Conservation (phyloP, 2,113 vertebrate genomes). For the Hemicordylus capensis region DNA sequence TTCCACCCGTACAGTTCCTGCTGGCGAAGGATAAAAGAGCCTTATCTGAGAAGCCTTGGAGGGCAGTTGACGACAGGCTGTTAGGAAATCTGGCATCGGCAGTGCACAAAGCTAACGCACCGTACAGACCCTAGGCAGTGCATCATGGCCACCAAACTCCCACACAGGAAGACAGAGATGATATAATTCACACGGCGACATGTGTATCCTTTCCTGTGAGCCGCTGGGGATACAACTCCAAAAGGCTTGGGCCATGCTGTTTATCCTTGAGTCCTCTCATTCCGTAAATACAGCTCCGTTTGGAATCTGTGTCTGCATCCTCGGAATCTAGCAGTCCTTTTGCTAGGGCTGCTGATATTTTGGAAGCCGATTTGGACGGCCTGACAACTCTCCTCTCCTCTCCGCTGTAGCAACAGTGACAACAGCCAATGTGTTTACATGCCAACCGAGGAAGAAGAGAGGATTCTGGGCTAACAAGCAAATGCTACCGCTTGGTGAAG, state of each 20-base stretch:
- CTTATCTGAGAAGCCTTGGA: no score
- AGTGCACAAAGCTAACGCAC: not conserved
- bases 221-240: not conserved
- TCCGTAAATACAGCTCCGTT: not conserved
- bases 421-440: not conserved
- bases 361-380: not conserved
- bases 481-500: not conserved
- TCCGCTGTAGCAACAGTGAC: no score
- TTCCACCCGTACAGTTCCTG: not conserved
- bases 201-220: not conserved
- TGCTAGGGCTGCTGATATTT: not conserved
- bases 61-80: constrained; percentile 6
- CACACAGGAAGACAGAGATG: not conserved
- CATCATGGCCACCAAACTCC: not conserved
- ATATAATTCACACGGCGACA: not conserved
- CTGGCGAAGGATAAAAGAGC: not conserved
- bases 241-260: rapidly evolving
- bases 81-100: constrained; percentile 17
- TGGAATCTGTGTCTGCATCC: not conserved
- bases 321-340: not conserved
- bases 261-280: not conserved
- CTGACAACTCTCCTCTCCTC: rapidly evolving
- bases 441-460: not conserved
- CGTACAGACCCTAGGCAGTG: not conserved
- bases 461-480: rapidly evolving